Evolutionary conservation across 2,888 invertebrate genomes (phyloP).

Genomic region (Ectemnius continuus): DNA sequence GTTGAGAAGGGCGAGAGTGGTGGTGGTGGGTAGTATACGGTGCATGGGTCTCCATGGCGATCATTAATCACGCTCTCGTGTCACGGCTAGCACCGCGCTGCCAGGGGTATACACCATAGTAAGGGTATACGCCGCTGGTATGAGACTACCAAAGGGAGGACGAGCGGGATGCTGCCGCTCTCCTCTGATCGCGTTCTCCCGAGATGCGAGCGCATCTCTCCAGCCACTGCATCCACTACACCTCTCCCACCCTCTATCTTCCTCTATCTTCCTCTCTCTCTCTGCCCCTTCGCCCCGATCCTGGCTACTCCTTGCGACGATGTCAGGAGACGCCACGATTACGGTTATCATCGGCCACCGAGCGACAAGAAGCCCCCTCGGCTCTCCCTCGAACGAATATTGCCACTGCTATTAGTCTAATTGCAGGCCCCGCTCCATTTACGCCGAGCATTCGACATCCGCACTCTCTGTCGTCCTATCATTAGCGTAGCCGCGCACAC

Average conservation of each 20-base stretch:
- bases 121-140: conserved; percentile 71
- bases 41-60: conserved; percentile 73
- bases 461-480: no score
- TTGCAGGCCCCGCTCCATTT: conserved; percentile 9
- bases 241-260: neutral
- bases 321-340: conserved; percentile 62
- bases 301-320: no score
- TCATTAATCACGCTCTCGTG: conserved; percentile 77
- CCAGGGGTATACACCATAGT: conserved; percentile 74
- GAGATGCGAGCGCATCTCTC: conserved; percentile 57
- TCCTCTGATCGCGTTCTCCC: conserved; percentile 55
- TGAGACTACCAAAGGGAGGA: conserved; percentile 64
- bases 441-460: neutral
- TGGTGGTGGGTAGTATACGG: conserved; percentile 49
- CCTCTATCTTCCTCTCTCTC: no score
- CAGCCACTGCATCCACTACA: conserved; percentile 52
- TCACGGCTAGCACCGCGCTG: conserved; percentile 76
- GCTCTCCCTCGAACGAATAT: conserved; percentile 35
- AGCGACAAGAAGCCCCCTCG: conserved; percentile 49
- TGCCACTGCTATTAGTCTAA: conserved; percentile 30
- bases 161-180: conserved; percentile 63
- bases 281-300: no score
- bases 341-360: conserved; percentile 64
- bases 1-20: conserved; percentile 31
- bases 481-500: no score